Evolutionary conservation across 1,140 invertebrate species (phyloP).

Genomic region (Trichonephila clavata): DNA sequence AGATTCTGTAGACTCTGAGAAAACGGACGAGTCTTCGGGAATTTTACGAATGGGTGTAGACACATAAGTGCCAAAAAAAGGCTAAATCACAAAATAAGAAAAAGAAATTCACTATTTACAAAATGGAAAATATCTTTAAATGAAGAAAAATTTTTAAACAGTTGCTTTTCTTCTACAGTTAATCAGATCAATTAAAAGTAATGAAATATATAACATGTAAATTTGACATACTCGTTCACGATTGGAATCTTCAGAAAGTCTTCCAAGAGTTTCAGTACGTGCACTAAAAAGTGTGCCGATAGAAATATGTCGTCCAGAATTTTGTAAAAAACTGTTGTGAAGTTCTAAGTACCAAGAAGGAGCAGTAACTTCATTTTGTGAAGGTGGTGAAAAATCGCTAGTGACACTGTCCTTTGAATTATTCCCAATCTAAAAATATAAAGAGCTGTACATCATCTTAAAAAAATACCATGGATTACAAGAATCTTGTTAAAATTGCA

Average conservation of each 20-base stretch:
- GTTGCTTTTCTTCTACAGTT: not conserved
- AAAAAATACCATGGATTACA: not conserved
- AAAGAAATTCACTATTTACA: not conserved
- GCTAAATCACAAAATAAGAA: slow-evolving; percentile 11
- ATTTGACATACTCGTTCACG: slow-evolving; percentile 43
- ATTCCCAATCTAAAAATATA: not conserved
- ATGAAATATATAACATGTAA: not conserved
- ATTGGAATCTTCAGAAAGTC: slow-evolving; percentile 37
- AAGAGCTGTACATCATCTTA: not conserved
- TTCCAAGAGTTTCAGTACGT: slow-evolving; percentile 47
- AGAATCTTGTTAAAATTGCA: no score
- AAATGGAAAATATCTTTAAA: not conserved
- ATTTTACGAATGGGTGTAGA: slow-evolving; percentile 24
- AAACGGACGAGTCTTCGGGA: not conserved
- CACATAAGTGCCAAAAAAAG: slow-evolving; percentile 41
- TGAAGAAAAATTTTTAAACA: not conserved
- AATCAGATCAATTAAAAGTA: not conserved
- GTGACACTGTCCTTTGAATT: slow-evolving; percentile 11
- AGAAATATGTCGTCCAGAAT: slow-evolving; percentile 19
- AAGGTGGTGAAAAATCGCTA: not conserved
- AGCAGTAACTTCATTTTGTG: not conserved
- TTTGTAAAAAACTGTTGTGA: not conserved
- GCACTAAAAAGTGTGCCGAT: slow-evolving; percentile 65
- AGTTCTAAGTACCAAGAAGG: slow-evolving; percentile 43
- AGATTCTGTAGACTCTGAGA: not conserved